Conservation (phyloP, 2,797 vertebrate genomes). For the Myiotriccus ornatus region DNA sequence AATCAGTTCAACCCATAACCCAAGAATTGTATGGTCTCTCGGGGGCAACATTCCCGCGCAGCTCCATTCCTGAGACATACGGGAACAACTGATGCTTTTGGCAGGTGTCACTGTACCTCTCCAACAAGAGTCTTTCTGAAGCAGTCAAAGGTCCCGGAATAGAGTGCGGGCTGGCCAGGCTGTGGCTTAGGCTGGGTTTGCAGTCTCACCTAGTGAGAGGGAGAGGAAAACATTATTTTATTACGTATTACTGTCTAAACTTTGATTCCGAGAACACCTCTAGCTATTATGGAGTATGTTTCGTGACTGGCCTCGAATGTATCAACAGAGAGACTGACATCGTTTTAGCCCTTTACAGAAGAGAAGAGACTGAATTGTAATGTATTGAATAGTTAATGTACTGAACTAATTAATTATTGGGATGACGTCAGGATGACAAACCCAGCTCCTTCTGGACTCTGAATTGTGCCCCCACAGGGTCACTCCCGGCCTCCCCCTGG, state of each 20-base stretch:
- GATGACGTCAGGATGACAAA: fast-evolving
- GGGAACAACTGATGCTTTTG: not conserved
- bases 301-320: fast-evolving
- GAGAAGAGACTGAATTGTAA: not conserved
- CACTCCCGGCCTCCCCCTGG: too few relatives aligned
- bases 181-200: constrained; percentile 89
- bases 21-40: not conserved
- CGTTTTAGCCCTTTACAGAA: not conserved
- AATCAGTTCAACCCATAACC: not conserved
- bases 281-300: fast-evolving
- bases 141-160: constrained; percentile 92
- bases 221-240: not conserved
- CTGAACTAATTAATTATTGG: not conserved
- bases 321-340: fast-evolving
- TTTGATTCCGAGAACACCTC: not conserved
- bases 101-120: constrained; percentile 80
- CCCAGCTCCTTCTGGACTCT: not conserved
- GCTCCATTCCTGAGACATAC: not conserved
- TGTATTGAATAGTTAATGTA: not conserved
- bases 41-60: not conserved
- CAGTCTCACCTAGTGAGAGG: constrained; percentile 84
- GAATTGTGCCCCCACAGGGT: not conserved
- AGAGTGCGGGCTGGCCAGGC: constrained; percentile 82
- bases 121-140: constrained; percentile 89
- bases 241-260: not conserved